Percentiles rank a stretch among this genome's conserved stretches.
Evolutionary conservation across 2,797 vertebrate species (phyloP).

Genomic region (Aeoliscus strigatus): DNA sequence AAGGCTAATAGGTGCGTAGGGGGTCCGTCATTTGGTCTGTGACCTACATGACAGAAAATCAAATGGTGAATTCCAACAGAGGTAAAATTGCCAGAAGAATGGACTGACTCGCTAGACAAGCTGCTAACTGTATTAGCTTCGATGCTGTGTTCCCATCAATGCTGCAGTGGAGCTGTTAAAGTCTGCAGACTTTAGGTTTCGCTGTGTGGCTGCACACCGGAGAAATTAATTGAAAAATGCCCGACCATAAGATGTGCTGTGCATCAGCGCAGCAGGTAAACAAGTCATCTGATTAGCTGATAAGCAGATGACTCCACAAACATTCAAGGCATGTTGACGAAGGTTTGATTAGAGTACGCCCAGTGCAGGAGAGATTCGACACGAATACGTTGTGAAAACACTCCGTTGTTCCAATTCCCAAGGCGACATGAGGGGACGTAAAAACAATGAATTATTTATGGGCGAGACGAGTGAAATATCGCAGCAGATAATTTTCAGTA

Average conservation of each 20-base stretch:
- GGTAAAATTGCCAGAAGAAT: slow-evolving; percentile 17
- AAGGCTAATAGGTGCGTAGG: slow-evolving; percentile 27
- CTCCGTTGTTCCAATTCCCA: slow-evolving; percentile 71
- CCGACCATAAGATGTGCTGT: slow-evolving; percentile 50
- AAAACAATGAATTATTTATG: slow-evolving; percentile 78
- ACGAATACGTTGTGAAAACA: slow-evolving; percentile 75
- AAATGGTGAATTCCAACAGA: slow-evolving; percentile 4
- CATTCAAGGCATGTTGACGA: slow-evolving; percentile 72
- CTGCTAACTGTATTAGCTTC: slow-evolving; percentile 35
- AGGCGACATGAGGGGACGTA: slow-evolving; percentile 69
- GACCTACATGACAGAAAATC: slow-evolving; percentile 20
- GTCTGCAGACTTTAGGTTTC: slow-evolving; percentile 40
- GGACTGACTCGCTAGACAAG: neutral
- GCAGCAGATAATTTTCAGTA: slow-evolving; percentile 71
- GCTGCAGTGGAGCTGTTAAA: slow-evolving; percentile 39
- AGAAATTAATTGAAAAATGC: slow-evolving; percentile 69
- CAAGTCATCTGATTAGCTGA: slow-evolving; percentile 74
- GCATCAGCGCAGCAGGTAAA: slow-evolving; percentile 60
- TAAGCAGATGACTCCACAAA: slow-evolving; percentile 77
- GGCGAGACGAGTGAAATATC: slow-evolving; percentile 67
- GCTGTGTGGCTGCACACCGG: slow-evolving; percentile 42
- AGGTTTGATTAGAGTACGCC: slow-evolving; percentile 73
- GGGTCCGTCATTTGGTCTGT: slow-evolving; percentile 26
- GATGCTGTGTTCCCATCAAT: slow-evolving; percentile 28
- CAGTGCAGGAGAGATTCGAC: slow-evolving; percentile 73